Percentiles rank a stretch among this genome's conserved stretches.
Evolutionary conservation across 2,888 invertebrate genomes (phyloP).

Genomic region (Parnassius mnemosyne): DNA sequence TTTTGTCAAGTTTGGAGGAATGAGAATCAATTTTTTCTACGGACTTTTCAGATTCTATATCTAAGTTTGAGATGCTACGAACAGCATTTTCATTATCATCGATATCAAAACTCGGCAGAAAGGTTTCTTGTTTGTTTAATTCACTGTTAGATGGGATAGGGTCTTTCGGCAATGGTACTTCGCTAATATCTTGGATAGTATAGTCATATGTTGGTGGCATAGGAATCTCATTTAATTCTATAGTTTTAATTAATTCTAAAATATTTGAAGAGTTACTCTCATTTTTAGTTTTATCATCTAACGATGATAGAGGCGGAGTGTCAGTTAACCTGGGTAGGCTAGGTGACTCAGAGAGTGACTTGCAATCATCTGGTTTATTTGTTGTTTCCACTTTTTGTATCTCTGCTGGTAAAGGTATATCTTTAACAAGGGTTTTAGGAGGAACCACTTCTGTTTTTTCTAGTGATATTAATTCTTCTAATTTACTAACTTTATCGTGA

Average conservation of each 20-base stretch:
- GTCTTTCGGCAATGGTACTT: slow-evolving; percentile 67
- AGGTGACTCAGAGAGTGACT: slow-evolving; percentile 73
- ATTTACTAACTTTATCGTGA: slow-evolving; percentile 70
- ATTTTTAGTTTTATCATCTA: slow-evolving; percentile 10
- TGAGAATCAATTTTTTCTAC: slow-evolving; percentile 55
- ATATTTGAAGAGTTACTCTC: slow-evolving; percentile 18
- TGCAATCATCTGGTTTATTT: slow-evolving; percentile 55
- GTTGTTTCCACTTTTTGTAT: slow-evolving; percentile 41
- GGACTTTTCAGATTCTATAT: slow-evolving; percentile 49
- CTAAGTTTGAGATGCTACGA: slow-evolving; percentile 86
- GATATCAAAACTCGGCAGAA: slow-evolving; percentile 83
- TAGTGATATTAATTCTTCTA: slow-evolving; percentile 41
- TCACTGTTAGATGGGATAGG: slow-evolving; percentile 51
- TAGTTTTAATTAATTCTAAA: slow-evolving; percentile 46
- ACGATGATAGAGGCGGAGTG: slow-evolving; percentile 67
- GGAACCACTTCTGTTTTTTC: slow-evolving; percentile 46
- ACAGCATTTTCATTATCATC: slow-evolving; percentile 88
- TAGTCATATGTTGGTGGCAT: slow-evolving; percentile 65
- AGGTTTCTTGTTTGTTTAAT: slow-evolving; percentile 72
- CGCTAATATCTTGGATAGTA: slow-evolving; percentile 62
- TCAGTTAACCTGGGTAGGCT: slow-evolving; percentile 84
- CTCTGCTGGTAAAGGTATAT: slow-evolving; percentile 67
- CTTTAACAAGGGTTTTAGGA: slow-evolving; percentile 51
- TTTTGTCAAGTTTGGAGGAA: slow-evolving; percentile 73
- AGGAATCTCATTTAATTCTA: slow-evolving; percentile 65